These are phyloP conservation scores for Brachyptera putata DNA, from an alignment of 2,888 invertebrate genomes.

Conservation along the genomic window DNA sequence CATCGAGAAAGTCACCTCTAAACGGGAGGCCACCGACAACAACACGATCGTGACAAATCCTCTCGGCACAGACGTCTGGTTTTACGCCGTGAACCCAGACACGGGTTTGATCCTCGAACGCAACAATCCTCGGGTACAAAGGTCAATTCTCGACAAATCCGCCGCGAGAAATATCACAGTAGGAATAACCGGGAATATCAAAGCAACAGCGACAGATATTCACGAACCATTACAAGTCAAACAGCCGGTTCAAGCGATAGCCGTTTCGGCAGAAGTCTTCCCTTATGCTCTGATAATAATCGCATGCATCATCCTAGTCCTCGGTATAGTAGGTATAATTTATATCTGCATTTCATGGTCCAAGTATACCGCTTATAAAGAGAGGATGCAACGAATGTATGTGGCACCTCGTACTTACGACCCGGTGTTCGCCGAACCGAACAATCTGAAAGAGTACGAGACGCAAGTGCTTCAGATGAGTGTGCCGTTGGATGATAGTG, in stretches of 20 bases:
- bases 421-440: conserved; percentile 64
- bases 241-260: conserved; percentile 43
- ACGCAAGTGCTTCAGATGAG: conserved; percentile 93
- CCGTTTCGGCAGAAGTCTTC: conserved; percentile 65
- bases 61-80: conserved; percentile 79
- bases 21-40: conserved; percentile 68
- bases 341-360: conserved; percentile 94
- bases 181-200: conserved; percentile 62
- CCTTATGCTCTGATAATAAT: conserved; percentile 86
- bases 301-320: conserved; percentile 82
- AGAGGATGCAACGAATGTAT: conserved; percentile 71
- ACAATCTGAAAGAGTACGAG: conserved; percentile 86
- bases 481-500: conserved; percentile 78
- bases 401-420: conserved; percentile 66
- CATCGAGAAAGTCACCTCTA: conserved; percentile 76
- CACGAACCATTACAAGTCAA: conserved; percentile 50
- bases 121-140: conserved; percentile 65
- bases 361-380: conserved; percentile 85
- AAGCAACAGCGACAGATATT: conserved; percentile 64
- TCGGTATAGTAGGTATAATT: conserved; percentile 82
- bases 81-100: conserved; percentile 77
- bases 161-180: conserved; percentile 63
- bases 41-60: conserved; percentile 67
- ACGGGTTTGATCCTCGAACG: conserved; percentile 68
- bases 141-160: conserved; percentile 56